Base-by-base conservation (phyloP, 1,140 invertebrate genomes). In the Arion vulgaris region DNA sequence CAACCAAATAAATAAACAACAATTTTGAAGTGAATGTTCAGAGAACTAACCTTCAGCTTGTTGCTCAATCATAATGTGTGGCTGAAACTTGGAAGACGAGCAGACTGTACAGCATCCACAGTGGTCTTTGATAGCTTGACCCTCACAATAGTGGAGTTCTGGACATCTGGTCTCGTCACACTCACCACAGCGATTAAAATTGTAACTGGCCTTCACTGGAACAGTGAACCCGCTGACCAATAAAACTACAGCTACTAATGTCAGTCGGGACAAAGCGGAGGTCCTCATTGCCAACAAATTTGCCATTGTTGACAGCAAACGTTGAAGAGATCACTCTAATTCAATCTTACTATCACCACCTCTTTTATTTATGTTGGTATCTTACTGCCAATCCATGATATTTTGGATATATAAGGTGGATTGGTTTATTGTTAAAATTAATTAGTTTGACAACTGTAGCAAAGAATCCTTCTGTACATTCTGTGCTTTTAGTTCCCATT, bases 31-130 rank as follows among this genome's bases (percentile, higher is more conserved):
- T n/a, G n/a, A n/a, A n/a, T n/a, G n/a, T n/a, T n/a, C n/a, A n/a
- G n/a, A n/a, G n/a, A 45, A 66, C 62, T 66, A 28, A 84, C 83
- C 83, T 80, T 77, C 57, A 39, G 80, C 23, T 19, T 13, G 19
- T 19, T 77, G 72, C n/a, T 74, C 36, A 45, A 84, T 78, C 38
- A 84, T 49, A 53, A 81, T 68, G 69, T 84, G 83, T 11, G 83
- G 83, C 76, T 84, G 83, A 62, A 81, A 84, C 57, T 75, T 84
- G 66, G 74, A 72, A 15, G 85, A 85, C 26, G 88, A 88, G 69
- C 88, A 89, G n/a, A 85, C 80, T 17, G 81, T 83, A 74, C 88
- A 89, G 79, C 88, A 89, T 1, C 85, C 83, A 72, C 88, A 89
- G 71, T 85, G 81, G 80, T 89, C 88, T 78, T 87, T 88, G 62